Percentiles rank a stretch among this genome's conserved stretches.
Evolutionary conservation across 2,797 vertebrate species (phyloP).

Genomic region (Myoxocephalus aenaeus): DNA sequence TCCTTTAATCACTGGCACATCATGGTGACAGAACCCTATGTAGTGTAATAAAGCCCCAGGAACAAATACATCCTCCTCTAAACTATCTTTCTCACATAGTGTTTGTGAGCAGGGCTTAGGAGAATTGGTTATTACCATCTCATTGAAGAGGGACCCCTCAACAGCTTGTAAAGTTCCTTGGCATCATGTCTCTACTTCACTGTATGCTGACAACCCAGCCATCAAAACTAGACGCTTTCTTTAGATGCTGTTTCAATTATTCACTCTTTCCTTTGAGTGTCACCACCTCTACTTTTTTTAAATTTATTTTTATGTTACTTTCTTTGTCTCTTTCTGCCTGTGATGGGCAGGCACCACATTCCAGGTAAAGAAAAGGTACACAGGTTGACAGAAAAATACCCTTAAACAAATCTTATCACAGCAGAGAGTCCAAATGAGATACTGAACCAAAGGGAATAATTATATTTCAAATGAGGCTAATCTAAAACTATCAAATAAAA

Average conservation of each 20-base stretch:
- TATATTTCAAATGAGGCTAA: constrained; percentile 64
- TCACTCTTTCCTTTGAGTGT: constrained; percentile 62
- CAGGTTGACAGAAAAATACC: constrained; percentile 49
- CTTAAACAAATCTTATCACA: constrained; percentile 61
- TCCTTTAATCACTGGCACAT: constrained; percentile 72
- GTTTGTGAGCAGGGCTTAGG: constrained; percentile 37
- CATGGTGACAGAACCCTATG: constrained; percentile 64
- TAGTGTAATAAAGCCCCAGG: constrained; percentile 67
- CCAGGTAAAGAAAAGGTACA: constrained; percentile 4
- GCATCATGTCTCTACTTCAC: constrained; percentile 61
- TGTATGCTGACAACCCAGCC: constrained; percentile 60
- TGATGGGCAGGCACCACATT: constrained; percentile 45
- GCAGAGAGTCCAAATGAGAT: constrained; percentile 55
- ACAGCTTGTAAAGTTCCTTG: constrained; percentile 66
- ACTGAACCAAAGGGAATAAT: constrained; percentile 72
- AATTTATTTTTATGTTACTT: not conserved
- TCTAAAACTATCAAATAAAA: constrained; percentile 75
- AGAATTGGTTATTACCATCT: constrained; percentile 73
- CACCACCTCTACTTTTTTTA: constrained; percentile 45
- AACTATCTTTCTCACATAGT: constrained; percentile 46
- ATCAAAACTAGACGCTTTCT: constrained; percentile 60
- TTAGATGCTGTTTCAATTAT: constrained; percentile 73
- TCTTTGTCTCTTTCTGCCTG: constrained; percentile 13
- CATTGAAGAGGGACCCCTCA: constrained; percentile 62
- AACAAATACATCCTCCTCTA: constrained; percentile 61